Evolutionary conservation across 2,113 vertebrate genomes (phyloP).

Genomic region (Dasyprocta punctata): DNA sequence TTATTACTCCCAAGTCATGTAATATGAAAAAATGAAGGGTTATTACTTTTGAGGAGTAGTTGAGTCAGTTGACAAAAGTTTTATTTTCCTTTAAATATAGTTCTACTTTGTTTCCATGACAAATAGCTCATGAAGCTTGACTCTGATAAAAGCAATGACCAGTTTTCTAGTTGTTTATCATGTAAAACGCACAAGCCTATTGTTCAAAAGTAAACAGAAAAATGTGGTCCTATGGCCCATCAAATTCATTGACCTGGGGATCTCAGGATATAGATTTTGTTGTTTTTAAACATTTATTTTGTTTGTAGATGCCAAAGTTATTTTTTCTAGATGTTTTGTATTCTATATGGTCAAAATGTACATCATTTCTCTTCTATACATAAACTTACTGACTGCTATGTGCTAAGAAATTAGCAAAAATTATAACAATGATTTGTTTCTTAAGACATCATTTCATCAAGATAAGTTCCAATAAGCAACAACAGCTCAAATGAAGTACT

Average conservation of each 20-base stretch:
- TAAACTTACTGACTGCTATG: not conserved
- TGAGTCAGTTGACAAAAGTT: not conserved
- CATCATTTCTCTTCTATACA: not conserved
- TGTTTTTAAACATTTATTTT: not conserved
- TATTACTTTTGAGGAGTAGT: not conserved
- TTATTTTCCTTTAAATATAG: not conserved
- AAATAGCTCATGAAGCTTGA: slow-evolving; percentile 9
- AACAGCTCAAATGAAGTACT: not conserved
- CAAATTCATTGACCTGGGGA: not conserved
- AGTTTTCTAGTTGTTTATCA: not conserved
- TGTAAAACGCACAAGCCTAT: not conserved
- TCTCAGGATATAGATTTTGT: not conserved
- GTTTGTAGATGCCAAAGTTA: not conserved
- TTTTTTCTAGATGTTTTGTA: not conserved
- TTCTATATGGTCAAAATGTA: not conserved
- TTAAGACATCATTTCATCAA: not conserved
- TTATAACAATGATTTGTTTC: not conserved
- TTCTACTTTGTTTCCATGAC: not conserved
- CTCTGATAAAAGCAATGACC: not conserved
- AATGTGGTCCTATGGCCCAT: not conserved
- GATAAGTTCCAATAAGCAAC: not conserved
- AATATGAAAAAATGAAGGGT: not conserved
- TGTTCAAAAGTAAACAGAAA: slow-evolving; percentile 12
- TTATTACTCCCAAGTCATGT: not conserved
- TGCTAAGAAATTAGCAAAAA: not conserved